phyloP scores from a whole-genome alignment of 2,888 invertebrate genomes.

The Eupithecia subumbrata region DNA sequence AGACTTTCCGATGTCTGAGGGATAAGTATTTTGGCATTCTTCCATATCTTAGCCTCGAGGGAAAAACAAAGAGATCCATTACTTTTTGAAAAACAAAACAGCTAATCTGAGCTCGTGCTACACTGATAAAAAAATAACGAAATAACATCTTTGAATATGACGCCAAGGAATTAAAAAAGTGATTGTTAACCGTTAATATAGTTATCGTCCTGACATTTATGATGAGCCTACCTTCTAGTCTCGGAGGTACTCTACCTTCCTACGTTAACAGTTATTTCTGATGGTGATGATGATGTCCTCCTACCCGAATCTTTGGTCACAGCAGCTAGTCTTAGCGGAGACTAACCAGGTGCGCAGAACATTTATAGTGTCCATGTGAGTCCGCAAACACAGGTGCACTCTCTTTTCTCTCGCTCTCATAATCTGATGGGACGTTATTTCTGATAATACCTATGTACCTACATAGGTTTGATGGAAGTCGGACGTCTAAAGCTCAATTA shows the following conservation, averaged over 20 bases:
- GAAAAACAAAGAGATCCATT: constrained; percentile 29
- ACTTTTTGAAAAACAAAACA: constrained; percentile 18
- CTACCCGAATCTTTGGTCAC: too few species aligned
- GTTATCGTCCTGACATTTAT: not conserved
- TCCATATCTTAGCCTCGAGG: constrained; percentile 23
- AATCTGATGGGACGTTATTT: too few species aligned
- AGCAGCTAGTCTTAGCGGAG: too few species aligned
- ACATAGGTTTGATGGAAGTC: too few species aligned
- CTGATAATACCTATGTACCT: too few species aligned
- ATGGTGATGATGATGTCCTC: too few species aligned
- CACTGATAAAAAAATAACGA: not conserved
- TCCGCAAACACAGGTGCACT: too few species aligned
- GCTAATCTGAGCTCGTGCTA: constrained; percentile 8
- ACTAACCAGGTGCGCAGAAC: too few species aligned
- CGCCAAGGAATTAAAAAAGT: not conserved
- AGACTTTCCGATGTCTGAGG: constrained; percentile 28
- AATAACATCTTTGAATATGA: not conserved
- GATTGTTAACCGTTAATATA: not conserved
- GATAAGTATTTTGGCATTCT: constrained; percentile 28
- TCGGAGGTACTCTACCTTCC: not conserved
- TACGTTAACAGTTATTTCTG: not conserved
- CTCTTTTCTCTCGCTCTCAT: too few species aligned
- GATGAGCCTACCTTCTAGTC: not conserved
- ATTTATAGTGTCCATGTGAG: too few species aligned
- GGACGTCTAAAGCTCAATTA: too few species aligned